A percentile compares a stretch with the other conserved stretches of the same genome.
Evolutionary conservation across 2,888 invertebrate species (phyloP).

Genomic region (Synanthedon andrenaeformis): DNA sequence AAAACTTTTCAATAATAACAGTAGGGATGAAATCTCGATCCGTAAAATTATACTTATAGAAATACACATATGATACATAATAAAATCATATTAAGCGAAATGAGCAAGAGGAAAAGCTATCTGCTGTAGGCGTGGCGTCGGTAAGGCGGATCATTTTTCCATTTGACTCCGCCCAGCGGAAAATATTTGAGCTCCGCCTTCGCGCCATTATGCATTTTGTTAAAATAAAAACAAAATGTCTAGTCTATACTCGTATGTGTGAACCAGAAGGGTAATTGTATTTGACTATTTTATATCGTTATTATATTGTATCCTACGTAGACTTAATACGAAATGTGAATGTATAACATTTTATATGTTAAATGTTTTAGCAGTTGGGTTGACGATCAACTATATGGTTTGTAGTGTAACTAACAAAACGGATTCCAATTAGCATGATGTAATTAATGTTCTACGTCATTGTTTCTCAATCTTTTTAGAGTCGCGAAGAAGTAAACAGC

Average conservation of each 20-base stretch:
- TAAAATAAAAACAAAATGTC: neutral
- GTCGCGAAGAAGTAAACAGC: no score
- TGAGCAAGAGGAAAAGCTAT: constrained; percentile 22
- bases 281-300: neutral
- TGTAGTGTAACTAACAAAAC: no score
- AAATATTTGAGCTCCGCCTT: constrained; percentile 41
- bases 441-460: no score
- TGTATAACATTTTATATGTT: no score
- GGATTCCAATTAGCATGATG: no score
- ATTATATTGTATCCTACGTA: neutral
- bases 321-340: no score
- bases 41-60: neutral
- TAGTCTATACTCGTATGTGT: neutral
- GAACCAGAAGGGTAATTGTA: neutral
- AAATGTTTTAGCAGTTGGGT: no score
- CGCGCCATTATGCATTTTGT: constrained; percentile 32
- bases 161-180: constrained; percentile 54
- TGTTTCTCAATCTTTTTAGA: no score
- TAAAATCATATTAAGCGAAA: neutral
- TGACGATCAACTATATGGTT: no score
- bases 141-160: constrained; percentile 62
- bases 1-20: no score
- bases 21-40: neutral
- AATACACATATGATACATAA: neutral
- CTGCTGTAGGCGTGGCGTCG: constrained; percentile 46